Evolutionary conservation across 2,113 vertebrate species (phyloP).

Genomic region (Myotis brandtii): DNA sequence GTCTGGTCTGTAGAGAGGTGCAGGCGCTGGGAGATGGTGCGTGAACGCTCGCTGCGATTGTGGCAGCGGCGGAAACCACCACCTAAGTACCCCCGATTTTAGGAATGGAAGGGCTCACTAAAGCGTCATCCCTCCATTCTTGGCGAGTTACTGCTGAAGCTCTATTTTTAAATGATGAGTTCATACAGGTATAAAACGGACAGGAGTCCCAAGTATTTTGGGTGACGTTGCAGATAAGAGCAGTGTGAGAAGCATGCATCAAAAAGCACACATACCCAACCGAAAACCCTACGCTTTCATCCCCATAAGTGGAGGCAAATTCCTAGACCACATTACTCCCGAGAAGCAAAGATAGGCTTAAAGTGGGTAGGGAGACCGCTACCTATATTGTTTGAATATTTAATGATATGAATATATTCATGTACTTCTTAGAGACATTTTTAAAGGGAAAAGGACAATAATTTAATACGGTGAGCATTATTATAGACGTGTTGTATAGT

Average conservation of each 20-base stretch:
- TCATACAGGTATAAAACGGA: background rate
- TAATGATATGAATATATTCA: slow-evolving; percentile 13
- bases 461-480: background rate
- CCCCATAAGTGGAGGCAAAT: background rate
- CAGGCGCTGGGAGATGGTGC: background rate
- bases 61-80: background rate
- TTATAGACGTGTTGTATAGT: background rate
- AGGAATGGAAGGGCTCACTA: background rate
- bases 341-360: slow-evolving; percentile 20
- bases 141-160: background rate
- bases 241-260: background rate
- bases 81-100: background rate
- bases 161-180: background rate
- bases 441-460: background rate
- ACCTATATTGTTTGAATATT: slow-evolving; percentile 3
- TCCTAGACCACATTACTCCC: background rate
- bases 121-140: background rate
- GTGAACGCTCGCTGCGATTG: background rate
- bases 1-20: background rate
- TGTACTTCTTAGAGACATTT: background rate
- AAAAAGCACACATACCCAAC: background rate
- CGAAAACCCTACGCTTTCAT: background rate
- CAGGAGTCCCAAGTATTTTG: background rate
- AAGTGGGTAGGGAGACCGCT: background rate
- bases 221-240: background rate